Evolutionary conservation across 2,113 vertebrate genomes (phyloP), one percentile per base, ranked within the genome.

Genomic region (Lontra canadensis): DNA sequence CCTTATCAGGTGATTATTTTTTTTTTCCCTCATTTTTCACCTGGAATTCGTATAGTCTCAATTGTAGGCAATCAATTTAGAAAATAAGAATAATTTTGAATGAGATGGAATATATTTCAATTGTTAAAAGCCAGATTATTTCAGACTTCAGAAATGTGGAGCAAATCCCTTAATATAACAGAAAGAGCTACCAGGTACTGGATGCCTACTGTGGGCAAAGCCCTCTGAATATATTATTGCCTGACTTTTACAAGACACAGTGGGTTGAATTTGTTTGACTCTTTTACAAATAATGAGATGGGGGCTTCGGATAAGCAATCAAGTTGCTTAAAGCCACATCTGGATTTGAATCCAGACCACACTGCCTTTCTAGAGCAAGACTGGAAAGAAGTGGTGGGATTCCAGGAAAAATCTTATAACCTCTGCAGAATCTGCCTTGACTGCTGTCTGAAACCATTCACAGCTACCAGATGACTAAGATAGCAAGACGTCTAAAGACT

Each of bases 71-170:
- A 82, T 3, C 49, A 10, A 69, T 73, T 88, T 55, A 79, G 31
- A 88, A 88, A 88, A 86, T 47, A 92, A 80, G 42, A 76, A 71
- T 90, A 67, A 52, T 82, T 85, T 85, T 73, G 7, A 95, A 20
- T 31, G 23, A 31, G 94, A 47, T 89, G 44, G 42, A 96, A 87
- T 34, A 61, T 31, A 88, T 36, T 90, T 95, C 9, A 86, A 63
- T 39, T 59, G 18, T 90, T 87, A 69, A 79, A 95, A 31, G 10
- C 2, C 57, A 90, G 42, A 23, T 42, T 13, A 52, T 73, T 87
- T 76, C 57, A 52, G 6, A 73, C 26, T 85, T 95, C 25, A 44
- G 4, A 14, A 34, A 84, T 21, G 11, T 88, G 12, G 7, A 80
- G 1, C 26, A 79, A 93, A 12, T 59, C 21, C 14, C 74, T 26